Evolutionary conservation across 1,140 invertebrate species (phyloP), one percentile per base, ranked within the genome.

Genomic region (Holcopasites calliopsidis): DNA sequence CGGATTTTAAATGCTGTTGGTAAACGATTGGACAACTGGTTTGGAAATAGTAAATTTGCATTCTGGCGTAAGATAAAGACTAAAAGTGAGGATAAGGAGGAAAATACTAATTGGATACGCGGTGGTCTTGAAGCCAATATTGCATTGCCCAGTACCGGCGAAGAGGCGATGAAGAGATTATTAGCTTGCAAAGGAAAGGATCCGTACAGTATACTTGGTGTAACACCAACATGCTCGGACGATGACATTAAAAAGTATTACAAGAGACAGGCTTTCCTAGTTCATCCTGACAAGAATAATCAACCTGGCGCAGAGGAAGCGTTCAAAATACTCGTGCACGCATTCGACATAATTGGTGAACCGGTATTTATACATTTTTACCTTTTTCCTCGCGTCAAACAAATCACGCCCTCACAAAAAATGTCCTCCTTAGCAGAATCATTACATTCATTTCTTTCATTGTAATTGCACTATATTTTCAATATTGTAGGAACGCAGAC

Each of bases 221-320:
- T 99, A 3, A 95, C 95, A 52, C 95, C 95, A 55, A 95, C 95
- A 55, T 97, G 97, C 87, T 94, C 95, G 23, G 97, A 98, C 87
- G 97, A 98, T 83, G 97, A 98, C 85, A 98, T 99, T 84, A 97
- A 97, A 86, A 96, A 96, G 85, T 98, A 98, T 93, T 98, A 98
- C 88, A 96, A 96, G 85, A 94, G 95, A 80, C 97, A 98, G 91
- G 97, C 97, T 4, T 95, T 98, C 86, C 92, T 99, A 16, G 97
- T 99, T 52, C 97, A 99, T 93, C 98, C 97, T 0, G 97, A 98
- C 88, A 98, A 99, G 92, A 98, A 98, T 92, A 96, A 95, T 87
- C 96, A 97, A 89, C 96, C 96, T 11, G 97, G 98, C 58, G 97
- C 98, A 10, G 97, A 98, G 89, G 97, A 99, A 92, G 97, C 97